Conservation (phyloP, 1,140 invertebrate species). For the Lepidurus couesii region DNA sequence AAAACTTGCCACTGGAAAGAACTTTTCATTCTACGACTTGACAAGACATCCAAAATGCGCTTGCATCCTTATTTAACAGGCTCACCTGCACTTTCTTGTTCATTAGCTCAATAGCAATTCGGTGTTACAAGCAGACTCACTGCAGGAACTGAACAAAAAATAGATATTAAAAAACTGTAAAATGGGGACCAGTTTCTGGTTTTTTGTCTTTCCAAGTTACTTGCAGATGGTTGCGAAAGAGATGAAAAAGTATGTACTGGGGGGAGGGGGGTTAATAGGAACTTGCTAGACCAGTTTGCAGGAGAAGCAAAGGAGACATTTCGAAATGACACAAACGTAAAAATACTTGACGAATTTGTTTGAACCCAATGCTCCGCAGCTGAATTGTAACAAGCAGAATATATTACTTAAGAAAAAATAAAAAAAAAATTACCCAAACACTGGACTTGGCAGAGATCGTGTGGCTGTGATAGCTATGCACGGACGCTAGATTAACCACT, state of each 20-base stretch:
- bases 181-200: not conserved
- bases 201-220: not conserved
- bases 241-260: no score
- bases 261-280: no score
- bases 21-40: not conserved
- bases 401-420: no score
- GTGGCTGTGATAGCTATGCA: slow-evolving; percentile 1
- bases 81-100: slow-evolving; percentile 1
- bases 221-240: no score
- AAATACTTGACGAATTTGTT: no score
- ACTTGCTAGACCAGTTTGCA: no score
- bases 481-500: not conserved
- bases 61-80: not conserved
- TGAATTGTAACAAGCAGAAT: no score
- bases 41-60: not conserved
- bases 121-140: not conserved
- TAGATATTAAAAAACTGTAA: not conserved
- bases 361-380: no score
- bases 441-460: not conserved
- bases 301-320: no score
- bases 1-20: not conserved
- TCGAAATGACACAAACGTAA: no score
- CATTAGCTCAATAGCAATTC: not conserved
- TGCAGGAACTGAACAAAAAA: not conserved
- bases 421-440: not conserved